Evolutionary conservation across 2,888 invertebrate species (phyloP), one percentile per base, ranked within the genome.

Genomic region (Mimumesa dahlbomi): DNA sequence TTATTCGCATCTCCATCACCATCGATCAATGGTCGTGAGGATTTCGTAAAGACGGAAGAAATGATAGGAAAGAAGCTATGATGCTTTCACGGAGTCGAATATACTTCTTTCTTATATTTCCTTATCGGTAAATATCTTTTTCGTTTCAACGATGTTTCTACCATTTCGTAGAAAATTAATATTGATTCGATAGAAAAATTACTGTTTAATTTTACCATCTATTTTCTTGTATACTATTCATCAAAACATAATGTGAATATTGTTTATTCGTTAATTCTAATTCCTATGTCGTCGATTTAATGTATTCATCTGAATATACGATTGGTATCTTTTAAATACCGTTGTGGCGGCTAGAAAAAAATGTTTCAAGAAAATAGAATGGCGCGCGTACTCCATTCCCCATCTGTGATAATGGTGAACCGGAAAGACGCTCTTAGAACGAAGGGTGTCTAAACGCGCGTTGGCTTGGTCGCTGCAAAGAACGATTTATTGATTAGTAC

Each of bases 401-500:
- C 25, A 49, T 40, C 45, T 53, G 65, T 57, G 72, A 73, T 64
- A 81, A 82, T 75, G 75, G 75, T 80, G 80, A 79, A 80, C 77
- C 78, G 73, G 77, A 79, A 81, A 70, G 77, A 63, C 77, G 65
- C 45, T 73, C 57, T 66, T 56, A 48, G 66, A 64, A 50, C 67
- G 69, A 59, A 64, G 73, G 76, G 77, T 61, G 69, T 73, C 75
- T 74, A 74, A 77, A 64, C 77, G 59, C 61, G 62, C 58, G 76
- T 77, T 63, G 61, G 72, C 65, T 74, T 67, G 73, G 75, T 68
- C 79, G 79, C 74, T 79, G 81, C 79, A 85, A 79, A 81, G 86
- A 87, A 84, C 85, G 85, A 88, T 88, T 88, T 88, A 88, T 88
- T 86, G 88, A 88, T 88, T 87, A 84, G 66, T 75, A 73, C 73